These are phyloP conservation scores for Podarcis lilfordi DNA, from an alignment of 2,797 vertebrate species.

Conservation along the genomic window DNA sequence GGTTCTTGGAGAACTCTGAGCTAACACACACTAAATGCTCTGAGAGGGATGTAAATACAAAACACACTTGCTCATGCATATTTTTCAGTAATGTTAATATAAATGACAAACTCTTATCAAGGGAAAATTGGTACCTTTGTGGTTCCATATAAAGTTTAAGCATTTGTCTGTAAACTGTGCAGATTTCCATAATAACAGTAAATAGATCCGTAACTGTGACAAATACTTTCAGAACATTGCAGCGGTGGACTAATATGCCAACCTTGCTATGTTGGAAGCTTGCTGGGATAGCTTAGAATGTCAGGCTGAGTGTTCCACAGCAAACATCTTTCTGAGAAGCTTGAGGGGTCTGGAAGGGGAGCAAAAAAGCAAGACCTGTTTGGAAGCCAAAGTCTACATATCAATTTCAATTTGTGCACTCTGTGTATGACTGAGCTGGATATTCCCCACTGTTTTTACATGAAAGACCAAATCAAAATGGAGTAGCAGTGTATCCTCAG, in stretches of 20 bases:
- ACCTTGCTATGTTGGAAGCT: background rate
- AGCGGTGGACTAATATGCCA: background rate
- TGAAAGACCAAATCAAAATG: background rate
- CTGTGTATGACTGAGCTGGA: background rate
- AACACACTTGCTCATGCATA: constrained; percentile 15
- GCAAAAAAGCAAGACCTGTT: too few relatives aligned
- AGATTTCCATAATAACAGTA: background rate
- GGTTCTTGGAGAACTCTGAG: constrained; percentile 16
- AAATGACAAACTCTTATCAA: background rate
- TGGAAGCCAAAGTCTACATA: too few relatives aligned
- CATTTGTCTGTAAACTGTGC: background rate
- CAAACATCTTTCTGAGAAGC: too few relatives aligned
- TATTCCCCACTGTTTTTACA: background rate
- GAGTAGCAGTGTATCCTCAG: background rate
- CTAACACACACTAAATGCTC: background rate
- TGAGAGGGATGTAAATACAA: constrained; percentile 29
- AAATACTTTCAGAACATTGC: background rate
- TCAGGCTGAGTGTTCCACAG: background rate
- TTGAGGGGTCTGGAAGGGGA: too few relatives aligned
- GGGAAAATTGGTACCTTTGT: background rate
- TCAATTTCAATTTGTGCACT: too few relatives aligned
- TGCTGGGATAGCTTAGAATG: accelerated
- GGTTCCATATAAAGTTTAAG: background rate
- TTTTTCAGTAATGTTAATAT: background rate
- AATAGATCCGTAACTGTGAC: background rate